Percentiles rank a stretch among this genome's conserved stretches.
These are phyloP conservation scores for Parasteatoda tepidariorum DNA, from an alignment of 1,140 invertebrate genomes.

Conservation along the genomic window DNA sequence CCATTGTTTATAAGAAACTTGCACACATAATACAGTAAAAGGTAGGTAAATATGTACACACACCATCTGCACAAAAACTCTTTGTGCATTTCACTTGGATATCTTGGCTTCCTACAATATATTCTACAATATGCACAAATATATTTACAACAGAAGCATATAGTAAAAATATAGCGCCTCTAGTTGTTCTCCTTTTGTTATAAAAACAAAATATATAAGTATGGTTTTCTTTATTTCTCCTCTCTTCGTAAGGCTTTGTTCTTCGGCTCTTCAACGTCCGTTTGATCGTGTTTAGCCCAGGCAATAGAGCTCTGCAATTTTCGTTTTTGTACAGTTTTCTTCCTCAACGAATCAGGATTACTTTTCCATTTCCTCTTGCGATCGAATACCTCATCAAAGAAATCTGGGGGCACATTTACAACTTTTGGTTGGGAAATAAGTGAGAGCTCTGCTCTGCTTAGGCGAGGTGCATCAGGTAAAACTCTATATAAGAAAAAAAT, in stretches of 20 bases:
- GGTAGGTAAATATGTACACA: no score
- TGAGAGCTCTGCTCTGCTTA: slow-evolving; percentile 33
- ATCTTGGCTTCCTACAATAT: not conserved
- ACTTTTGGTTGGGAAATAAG: slow-evolving; percentile 48
- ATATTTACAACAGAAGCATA: not conserved
- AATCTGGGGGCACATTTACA: slow-evolving; percentile 12
- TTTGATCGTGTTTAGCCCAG: not conserved
- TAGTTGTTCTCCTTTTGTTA: not conserved
- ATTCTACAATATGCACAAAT: not conserved
- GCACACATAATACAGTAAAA: no score
- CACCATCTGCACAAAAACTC: not conserved
- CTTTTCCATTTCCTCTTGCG: slow-evolving; percentile 18
- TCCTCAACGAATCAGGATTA: not conserved
- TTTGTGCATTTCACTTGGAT: not conserved
- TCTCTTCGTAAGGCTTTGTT: slow-evolving; percentile 31
- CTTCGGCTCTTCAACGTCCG: slow-evolving; percentile 8
- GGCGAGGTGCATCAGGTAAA: slow-evolving; percentile 53
- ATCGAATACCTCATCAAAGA: slow-evolving; percentile 42
- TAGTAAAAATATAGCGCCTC: not conserved
- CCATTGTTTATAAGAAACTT: not conserved
- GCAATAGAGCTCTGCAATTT: slow-evolving; percentile 48
- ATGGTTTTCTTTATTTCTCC: not conserved
- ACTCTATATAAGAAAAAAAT: slow-evolving; percentile 43
- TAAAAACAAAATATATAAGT: not conserved
- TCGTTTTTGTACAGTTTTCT: slow-evolving; percentile 12